A percentile compares a stretch with the other conserved stretches of the same genome.
These are phyloP conservation scores for Pyrgilauda ruficollis DNA, from an alignment of 2,113 vertebrate species.

Conservation along the genomic window DNA sequence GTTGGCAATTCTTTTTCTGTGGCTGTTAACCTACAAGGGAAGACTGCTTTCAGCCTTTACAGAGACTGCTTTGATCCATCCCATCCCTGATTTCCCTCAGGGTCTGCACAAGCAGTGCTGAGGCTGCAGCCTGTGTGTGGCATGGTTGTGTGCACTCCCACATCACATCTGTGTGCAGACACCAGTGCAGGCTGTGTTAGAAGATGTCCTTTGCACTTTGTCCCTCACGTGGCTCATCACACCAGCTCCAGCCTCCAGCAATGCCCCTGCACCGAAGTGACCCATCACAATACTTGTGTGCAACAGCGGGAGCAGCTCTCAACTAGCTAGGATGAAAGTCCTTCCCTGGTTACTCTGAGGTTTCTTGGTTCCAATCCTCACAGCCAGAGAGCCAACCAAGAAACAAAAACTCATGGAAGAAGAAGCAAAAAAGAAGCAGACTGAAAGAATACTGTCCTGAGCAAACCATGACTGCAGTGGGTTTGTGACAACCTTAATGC, in stretches of 20 bases:
- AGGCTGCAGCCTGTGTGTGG: accelerated
- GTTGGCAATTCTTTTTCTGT: neutral
- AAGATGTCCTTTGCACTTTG: neutral
- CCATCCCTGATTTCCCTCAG: neutral
- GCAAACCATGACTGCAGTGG: neutral
- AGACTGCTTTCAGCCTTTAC: neutral
- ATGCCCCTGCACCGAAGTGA: neutral
- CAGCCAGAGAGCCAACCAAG: neutral
- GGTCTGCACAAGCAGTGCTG: neutral
- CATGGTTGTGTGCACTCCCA: neutral
- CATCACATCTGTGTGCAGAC: neutral
- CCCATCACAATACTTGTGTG: neutral
- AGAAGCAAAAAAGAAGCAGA: neutral
- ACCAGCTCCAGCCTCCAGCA: neutral
- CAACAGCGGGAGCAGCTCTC: neutral
- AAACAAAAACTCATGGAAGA: neutral
- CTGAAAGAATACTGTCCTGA: neutral
- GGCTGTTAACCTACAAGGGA: neutral
- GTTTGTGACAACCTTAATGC: neutral
- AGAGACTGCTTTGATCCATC: neutral
- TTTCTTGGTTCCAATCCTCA: neutral
- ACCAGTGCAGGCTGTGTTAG: neutral
- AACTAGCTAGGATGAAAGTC: neutral
- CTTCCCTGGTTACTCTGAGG: neutral
- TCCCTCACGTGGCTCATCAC: neutral